Evolutionary conservation across 2,113 vertebrate species (phyloP).

Genomic region (Daubentonia madagascariensis): DNA sequence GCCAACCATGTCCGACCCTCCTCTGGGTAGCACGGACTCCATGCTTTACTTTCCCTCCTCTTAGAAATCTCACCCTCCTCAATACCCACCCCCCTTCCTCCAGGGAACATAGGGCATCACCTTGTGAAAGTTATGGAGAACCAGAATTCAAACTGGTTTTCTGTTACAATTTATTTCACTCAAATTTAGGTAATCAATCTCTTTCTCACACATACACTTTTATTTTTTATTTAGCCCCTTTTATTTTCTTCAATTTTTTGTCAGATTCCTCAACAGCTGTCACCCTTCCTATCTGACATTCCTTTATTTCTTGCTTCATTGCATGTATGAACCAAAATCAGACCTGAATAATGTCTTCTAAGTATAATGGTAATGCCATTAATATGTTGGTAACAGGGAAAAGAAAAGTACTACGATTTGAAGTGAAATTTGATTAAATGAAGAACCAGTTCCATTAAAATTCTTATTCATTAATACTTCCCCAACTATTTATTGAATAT

Average conservation of each 20-base stretch:
- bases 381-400: background rate
- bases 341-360: background rate
- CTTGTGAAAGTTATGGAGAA: background rate
- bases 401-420: background rate
- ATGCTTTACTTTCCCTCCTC: background rate
- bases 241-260: background rate
- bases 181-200: background rate
- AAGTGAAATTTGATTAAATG: background rate
- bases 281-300: background rate
- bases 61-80: background rate
- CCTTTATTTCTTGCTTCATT: background rate
- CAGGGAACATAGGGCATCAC: background rate
- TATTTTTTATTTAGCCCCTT: background rate
- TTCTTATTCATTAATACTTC: background rate
- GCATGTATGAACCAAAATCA: background rate
- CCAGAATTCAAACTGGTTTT: background rate
- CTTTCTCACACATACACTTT: background rate
- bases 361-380: background rate
- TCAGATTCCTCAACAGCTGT: background rate
- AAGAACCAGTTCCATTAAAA: background rate
- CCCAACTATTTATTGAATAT: background rate
- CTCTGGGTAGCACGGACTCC: fast-evolving
- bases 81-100: fast-evolving
- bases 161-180: background rate
- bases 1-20: too few species aligned